Evolutionary conservation across 2,797 vertebrate species (phyloP).

Genomic region (Chloroceryle amazona): DNA sequence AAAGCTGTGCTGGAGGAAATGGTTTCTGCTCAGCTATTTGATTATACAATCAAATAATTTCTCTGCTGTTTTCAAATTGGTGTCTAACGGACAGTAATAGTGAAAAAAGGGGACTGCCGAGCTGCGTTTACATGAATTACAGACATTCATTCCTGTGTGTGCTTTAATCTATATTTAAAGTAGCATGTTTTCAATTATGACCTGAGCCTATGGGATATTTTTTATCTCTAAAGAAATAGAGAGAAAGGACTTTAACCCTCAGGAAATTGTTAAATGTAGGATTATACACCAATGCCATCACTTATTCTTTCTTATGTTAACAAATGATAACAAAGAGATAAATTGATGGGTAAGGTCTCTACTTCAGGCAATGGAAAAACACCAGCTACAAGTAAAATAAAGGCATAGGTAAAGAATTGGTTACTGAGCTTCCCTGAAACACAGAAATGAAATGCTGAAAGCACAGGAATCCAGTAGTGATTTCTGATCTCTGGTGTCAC

Average conservation of each 20-base stretch:
- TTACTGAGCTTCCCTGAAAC: neutral
- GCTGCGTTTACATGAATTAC: slow-evolving; percentile 47
- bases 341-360: slow-evolving; percentile 2
- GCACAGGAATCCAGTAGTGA: neutral
- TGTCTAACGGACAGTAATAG: neutral
- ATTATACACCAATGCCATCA: slow-evolving; percentile 16
- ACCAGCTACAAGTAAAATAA: neutral
- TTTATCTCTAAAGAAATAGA: slow-evolving; percentile 13
- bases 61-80: slow-evolving; percentile 42
- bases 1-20: slow-evolving; percentile 51
- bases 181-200: slow-evolving; percentile 58
- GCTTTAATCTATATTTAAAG: slow-evolving; percentile 44
- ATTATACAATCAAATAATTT: slow-evolving; percentile 64
- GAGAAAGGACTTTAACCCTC: slow-evolving; percentile 41
- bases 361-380: slow-evolving; percentile 17
- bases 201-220: neutral
- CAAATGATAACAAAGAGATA: slow-evolving; percentile 38
- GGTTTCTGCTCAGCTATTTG: slow-evolving; percentile 58
- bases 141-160: slow-evolving; percentile 25
- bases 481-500: neutral
- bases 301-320: slow-evolving; percentile 48
- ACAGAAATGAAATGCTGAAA: neutral
- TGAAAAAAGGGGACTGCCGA: neutral
- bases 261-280: slow-evolving; percentile 46
- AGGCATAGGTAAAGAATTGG: neutral